These are phyloP conservation scores for Grammomys dolichurus DNA, from an alignment of 2,113 vertebrate genomes.

Conservation along the genomic window DNA sequence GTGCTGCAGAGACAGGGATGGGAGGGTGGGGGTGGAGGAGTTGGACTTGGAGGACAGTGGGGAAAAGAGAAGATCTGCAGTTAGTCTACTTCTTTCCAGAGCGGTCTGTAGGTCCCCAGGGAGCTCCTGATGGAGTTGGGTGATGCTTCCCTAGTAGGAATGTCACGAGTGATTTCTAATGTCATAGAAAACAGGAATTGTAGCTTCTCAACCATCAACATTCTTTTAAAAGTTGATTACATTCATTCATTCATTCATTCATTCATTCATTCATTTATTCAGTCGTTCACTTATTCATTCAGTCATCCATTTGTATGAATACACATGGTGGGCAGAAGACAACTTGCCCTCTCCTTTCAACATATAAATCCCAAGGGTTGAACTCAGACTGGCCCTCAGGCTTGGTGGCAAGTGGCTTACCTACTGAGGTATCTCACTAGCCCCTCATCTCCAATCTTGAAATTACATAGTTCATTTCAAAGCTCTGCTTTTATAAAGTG, in stretches of 20 bases:
- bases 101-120: not conserved
- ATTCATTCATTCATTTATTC: not conserved
- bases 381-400: not conserved
- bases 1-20: not conserved
- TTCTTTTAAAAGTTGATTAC: not conserved
- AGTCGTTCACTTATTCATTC: not conserved
- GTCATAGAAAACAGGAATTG: not conserved
- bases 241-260: not conserved
- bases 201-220: not conserved
- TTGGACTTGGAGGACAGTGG: not conserved
- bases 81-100: not conserved
- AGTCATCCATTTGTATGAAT: not conserved
- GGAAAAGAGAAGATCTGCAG: not conserved
- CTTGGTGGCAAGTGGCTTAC: not conserved
- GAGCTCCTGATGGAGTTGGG: not conserved
- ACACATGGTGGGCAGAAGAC: not conserved
- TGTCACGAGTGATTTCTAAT: not conserved
- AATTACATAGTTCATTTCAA: not conserved
- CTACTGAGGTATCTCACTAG: not conserved
- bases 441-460: not conserved
- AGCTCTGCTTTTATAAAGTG: not conserved
- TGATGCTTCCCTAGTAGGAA: not conserved
- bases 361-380: not conserved
- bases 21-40: not conserved
- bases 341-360: not conserved